Evolutionary conservation across 2,113 vertebrate genomes (phyloP).

Genomic region (Chionis minor): DNA sequence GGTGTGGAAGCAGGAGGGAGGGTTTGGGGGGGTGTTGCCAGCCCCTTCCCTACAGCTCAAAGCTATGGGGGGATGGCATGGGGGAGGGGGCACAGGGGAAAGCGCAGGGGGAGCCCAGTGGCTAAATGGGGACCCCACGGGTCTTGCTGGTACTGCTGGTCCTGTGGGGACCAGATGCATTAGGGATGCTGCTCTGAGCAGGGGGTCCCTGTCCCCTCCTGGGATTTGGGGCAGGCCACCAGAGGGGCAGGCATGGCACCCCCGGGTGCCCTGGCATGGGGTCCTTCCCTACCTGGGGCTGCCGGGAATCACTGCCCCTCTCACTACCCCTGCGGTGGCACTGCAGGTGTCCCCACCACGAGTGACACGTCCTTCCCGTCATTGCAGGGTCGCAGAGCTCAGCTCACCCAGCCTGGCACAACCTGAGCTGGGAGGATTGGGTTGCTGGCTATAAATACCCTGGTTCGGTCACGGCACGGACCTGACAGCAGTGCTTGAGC

Average conservation of each 20-base stretch:
- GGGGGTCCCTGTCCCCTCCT: background rate
- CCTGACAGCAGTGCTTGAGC: background rate
- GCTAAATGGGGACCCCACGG: fast-evolving
- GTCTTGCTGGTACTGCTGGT: background rate
- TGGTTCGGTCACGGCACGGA: fast-evolving
- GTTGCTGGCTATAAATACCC: conserved; percentile 8
- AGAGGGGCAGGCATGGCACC: background rate
- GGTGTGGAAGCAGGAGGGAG: background rate
- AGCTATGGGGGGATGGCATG: background rate
- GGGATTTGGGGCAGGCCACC: background rate
- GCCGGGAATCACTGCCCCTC: background rate
- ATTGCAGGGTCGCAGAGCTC: fast-evolving
- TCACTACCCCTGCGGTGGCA: fast-evolving
- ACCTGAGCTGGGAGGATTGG: background rate
- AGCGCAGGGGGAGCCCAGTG: fast-evolving
- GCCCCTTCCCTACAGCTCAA: background rate
- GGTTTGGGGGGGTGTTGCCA: background rate
- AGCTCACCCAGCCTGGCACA: background rate
- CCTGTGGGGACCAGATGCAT: fast-evolving
- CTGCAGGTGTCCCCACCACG: background rate
- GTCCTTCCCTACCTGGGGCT: background rate
- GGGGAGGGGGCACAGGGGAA: too few relatives aligned
- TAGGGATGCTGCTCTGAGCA: background rate
- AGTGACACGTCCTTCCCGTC: background rate
- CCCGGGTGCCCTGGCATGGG: fast-evolving